Evolutionary conservation across 1,140 invertebrate species (phyloP).

Genomic region (Drosophila miranda): DNA sequence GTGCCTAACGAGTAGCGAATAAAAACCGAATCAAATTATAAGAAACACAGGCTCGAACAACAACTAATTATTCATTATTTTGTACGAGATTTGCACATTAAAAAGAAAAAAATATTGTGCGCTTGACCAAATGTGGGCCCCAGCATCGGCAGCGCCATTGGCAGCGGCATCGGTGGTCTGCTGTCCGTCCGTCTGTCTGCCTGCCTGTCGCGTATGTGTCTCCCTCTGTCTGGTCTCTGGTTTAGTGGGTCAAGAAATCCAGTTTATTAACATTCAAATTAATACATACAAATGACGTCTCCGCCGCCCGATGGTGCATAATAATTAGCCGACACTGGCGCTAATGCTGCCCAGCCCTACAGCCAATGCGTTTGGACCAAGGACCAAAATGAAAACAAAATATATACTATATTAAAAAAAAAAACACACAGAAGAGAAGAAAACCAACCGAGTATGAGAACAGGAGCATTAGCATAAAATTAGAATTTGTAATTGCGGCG

Average conservation of each 20-base stretch:
- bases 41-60: slow-evolving; percentile 55
- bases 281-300: slow-evolving; percentile 77
- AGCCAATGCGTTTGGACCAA: slow-evolving; percentile 27
- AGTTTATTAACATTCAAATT: slow-evolving; percentile 81
- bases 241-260: slow-evolving; percentile 81
- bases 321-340: slow-evolving; percentile 66
- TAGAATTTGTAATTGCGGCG: slow-evolving; percentile 81
- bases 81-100: slow-evolving; percentile 75
- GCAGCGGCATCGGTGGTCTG: slow-evolving; percentile 29
- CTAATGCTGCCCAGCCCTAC: slow-evolving; percentile 25
- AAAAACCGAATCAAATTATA: slow-evolving; percentile 78
- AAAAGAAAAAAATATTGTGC: slow-evolving; percentile 24
- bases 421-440: not conserved
- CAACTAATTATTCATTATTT: slow-evolving; percentile 76
- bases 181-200: slow-evolving; percentile 9
- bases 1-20: slow-evolving; percentile 67
- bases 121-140: slow-evolving; percentile 49
- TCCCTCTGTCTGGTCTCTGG: slow-evolving; percentile 68
- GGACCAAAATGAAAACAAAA: slow-evolving; percentile 32
- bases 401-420: slow-evolving; percentile 14
- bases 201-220: not conserved
- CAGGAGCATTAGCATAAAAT: slow-evolving; percentile 78
- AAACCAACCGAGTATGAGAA: slow-evolving; percentile 6
- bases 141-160: slow-evolving; percentile 4
- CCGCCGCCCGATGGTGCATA: slow-evolving; percentile 69